These are phyloP conservation scores for Etheostoma spectabile DNA, from an alignment of 2,113 vertebrate genomes.

Conservation along the genomic window DNA sequence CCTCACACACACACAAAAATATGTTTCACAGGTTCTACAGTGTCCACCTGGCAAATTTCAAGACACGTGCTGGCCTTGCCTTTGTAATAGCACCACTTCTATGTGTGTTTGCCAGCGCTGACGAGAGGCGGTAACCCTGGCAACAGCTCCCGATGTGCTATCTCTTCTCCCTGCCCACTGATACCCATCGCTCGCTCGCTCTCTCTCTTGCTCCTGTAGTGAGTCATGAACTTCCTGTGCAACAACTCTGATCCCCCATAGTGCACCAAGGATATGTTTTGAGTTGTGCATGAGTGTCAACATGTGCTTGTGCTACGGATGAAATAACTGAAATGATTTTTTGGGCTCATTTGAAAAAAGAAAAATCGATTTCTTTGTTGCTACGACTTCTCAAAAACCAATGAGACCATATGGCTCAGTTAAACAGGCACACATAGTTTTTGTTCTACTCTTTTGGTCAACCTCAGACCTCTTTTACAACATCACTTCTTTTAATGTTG, in stretches of 20 bases:
- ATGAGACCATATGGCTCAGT: background rate
- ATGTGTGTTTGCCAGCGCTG: constrained; percentile 63
- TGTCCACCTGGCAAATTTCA: constrained; percentile 33
- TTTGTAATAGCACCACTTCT: constrained; percentile 42
- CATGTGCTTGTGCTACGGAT: background rate
- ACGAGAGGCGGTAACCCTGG: constrained; percentile 81
- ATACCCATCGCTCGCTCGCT: constrained; percentile 52
- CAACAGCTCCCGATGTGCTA: constrained; percentile 76
- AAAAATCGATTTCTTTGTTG: too few species aligned
- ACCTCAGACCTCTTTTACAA: background rate
- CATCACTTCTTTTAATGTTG: constrained; percentile 21
- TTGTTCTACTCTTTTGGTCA: too few species aligned
- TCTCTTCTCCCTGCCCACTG: constrained; percentile 71
- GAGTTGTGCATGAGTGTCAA: background rate
- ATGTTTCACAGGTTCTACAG: constrained; percentile 34
- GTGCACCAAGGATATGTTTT: constrained; percentile 17
- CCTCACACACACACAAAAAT: background rate
- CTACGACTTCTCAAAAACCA: background rate
- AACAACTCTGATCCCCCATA: constrained; percentile 29
- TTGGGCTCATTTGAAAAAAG: too few species aligned
- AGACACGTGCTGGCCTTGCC: constrained; percentile 62
- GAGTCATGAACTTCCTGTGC: constrained; percentile 70
- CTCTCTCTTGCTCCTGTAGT: constrained; percentile 36
- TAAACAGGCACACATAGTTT: background rate
- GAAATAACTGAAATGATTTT: background rate